Conservation (phyloP, 1,140 invertebrate species). For the Mizuhopecten yessoensis region DNA sequence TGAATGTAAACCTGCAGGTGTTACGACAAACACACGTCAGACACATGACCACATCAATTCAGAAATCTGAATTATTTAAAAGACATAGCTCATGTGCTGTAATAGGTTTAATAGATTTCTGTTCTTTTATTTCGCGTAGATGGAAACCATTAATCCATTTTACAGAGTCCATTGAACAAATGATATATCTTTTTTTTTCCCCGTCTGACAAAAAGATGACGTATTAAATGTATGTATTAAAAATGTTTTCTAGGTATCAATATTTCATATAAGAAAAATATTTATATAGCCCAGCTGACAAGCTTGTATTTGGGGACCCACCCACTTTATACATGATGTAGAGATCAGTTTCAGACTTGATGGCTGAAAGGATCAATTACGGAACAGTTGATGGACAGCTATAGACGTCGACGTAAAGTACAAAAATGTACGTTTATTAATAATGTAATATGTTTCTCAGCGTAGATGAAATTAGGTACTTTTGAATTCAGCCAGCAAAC, state of each 20-base stretch:
- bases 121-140: not conserved
- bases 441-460: no score
- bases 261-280: not conserved
- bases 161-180: not conserved
- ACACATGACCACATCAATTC: not conserved
- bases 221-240: not conserved
- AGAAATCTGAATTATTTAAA: not conserved
- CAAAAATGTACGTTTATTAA: not conserved
- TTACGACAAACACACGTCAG: not conserved
- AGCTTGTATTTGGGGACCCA: not conserved
- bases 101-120: not conserved
- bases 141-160: constrained; percentile 32
- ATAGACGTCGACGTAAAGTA: not conserved
- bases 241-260: constrained; percentile 3
- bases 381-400: constrained; percentile 4
- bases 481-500: not conserved
- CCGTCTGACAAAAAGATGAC: not conserved
- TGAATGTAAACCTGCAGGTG: not conserved
- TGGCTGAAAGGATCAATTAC: not conserved
- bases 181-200: not conserved
- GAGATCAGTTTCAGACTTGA: constrained; percentile 16
- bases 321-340: not conserved
- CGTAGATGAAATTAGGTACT: not conserved
- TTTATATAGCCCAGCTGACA: not conserved
- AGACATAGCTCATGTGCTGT: not conserved